Percentiles rank a stretch among this genome's conserved stretches.
phyloP scores from a whole-genome alignment of 2,888 invertebrate genomes.

The Petrophora chlorosata region DNA sequence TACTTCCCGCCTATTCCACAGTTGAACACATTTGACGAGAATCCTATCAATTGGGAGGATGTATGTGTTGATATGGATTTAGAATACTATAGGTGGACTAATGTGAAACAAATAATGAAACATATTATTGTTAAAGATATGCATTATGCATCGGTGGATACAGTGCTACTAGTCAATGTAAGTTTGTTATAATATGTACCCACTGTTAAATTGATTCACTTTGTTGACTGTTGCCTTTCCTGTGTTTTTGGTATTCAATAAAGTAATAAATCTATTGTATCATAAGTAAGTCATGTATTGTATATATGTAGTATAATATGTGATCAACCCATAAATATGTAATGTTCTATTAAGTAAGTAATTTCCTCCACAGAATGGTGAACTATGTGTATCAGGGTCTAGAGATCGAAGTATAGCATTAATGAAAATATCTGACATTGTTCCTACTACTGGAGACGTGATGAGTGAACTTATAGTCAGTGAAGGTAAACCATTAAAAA shows the following conservation, averaged over 20 bases:
- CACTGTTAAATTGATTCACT: neutral
- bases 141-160: constrained; percentile 84
- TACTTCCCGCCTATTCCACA: constrained; percentile 67
- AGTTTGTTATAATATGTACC: constrained; percentile 41
- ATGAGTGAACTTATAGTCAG: neutral
- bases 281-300: too few species aligned
- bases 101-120: constrained; percentile 69
- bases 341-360: neutral
- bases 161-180: constrained; percentile 82
- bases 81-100: constrained; percentile 81
- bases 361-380: constrained; percentile 63
- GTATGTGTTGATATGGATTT: constrained; percentile 85
- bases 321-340: neutral
- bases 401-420: constrained; percentile 83
- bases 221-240: neutral
- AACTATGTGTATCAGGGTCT: constrained; percentile 83
- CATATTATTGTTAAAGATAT: constrained; percentile 78
- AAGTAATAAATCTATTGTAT: neutral
- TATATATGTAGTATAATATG: too few species aligned
- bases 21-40: constrained; percentile 62
- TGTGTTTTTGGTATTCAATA: neutral
- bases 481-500: constrained; percentile 13
- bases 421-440: constrained; percentile 72
- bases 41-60: constrained; percentile 79
- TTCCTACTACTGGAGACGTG: neutral